Base-by-base conservation (phyloP, 2,888 invertebrate species). In the Salpingus planirostris region DNA sequence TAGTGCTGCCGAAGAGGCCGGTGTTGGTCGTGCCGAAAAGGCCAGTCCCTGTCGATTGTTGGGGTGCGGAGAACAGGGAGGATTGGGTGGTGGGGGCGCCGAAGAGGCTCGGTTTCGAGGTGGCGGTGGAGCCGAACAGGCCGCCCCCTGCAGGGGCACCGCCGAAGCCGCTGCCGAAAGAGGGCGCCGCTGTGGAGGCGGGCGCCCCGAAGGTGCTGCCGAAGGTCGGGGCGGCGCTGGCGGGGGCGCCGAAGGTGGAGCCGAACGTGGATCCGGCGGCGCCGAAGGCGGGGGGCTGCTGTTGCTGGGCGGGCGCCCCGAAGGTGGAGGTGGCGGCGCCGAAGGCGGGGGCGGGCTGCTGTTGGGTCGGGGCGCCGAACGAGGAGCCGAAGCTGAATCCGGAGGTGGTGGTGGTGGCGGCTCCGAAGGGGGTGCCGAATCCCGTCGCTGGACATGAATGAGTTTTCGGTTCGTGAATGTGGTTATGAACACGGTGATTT, bases 41-140 rank as follows among this genome's bases (percentile, higher is more conserved):
- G 11, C 71, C 66, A 1, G 76, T 64, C 3, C 72, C 65, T 8
- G 71, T 64, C 8, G 73, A 65, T 3, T 70, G 63, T n/a, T n/a
- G n/a, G 24, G 73, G 65, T 7, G 73, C 63, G 2, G 68, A 33
- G 25, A 40, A 40, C 15, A 40, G 15, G 1, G 36, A 31, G 11
- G 33, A 11, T 44, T 71, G 68, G 23, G 69, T 65, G 28, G 47
- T 24, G n/a, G 40, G 27, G 14, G 34, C 23, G 13, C 34, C 37
- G 22, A 40, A 41, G 11, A 41, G 14, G 23, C 15, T 33, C 6
- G 41, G 43, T 38, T 51, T 49, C 10, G 35, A 31, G 10, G 39
- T 32, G 10, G 27, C 10, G 11, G 43, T 29, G n/a, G n/a, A n/a
- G 24, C 46, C 46, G 29, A 46, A 46, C 10, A 46, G 27, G 15